phyloP scores from a whole-genome alignment of 2,113 vertebrate species.

The Caloenas nicobarica region DNA sequence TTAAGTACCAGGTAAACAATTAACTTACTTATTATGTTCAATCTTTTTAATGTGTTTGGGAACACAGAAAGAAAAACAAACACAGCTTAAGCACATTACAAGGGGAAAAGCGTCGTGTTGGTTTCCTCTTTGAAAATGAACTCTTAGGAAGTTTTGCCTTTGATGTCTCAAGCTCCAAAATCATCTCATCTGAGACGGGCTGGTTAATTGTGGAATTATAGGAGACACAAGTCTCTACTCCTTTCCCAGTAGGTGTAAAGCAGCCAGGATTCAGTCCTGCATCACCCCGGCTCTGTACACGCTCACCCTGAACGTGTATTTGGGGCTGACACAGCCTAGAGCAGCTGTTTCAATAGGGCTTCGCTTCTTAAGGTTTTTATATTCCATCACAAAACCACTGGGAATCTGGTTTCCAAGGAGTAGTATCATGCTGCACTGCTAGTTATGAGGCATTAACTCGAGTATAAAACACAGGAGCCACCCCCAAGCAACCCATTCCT shows the following conservation, averaged over 20 bases:
- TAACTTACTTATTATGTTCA: constrained; percentile 49
- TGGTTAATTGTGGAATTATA: accelerated
- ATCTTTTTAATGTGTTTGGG: constrained; percentile 41
- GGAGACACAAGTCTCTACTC: not conserved
- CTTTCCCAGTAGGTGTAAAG: not conserved
- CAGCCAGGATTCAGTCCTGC: not conserved
- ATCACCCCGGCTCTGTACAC: not conserved
- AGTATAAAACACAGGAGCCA: not conserved
- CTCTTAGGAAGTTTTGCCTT: not conserved
- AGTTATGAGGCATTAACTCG: not conserved
- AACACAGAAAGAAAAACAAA: constrained; percentile 27
- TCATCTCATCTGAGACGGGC: not conserved
- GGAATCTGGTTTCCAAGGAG: not conserved
- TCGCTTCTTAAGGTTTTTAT: not conserved
- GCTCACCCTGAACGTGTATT: not conserved
- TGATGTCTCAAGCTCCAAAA: not conserved
- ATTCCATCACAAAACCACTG: not conserved
- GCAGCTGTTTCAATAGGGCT: not conserved
- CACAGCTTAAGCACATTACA: not conserved
- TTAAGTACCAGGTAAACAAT: constrained; percentile 59
- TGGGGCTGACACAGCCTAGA: not conserved
- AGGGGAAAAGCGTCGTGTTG: not conserved
- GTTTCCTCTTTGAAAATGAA: not conserved
- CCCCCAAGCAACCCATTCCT: not conserved
- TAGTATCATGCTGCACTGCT: not conserved